Conservation (phyloP, 2,888 invertebrate genomes). For the Thalpophila matura region DNA sequence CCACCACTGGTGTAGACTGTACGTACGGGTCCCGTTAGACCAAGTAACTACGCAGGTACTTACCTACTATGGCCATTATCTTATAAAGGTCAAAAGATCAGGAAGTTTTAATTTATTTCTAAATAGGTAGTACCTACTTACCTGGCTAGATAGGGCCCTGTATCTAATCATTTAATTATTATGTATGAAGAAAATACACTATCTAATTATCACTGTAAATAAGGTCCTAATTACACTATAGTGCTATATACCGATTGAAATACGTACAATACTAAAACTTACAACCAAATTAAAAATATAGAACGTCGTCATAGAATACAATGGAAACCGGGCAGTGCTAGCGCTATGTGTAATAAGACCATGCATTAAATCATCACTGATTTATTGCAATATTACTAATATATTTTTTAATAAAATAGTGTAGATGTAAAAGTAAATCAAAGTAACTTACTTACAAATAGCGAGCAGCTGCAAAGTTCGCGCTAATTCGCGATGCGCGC, state of each 20-base stretch:
- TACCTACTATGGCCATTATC: constrained; percentile 24
- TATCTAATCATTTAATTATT: no score
- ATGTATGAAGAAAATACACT: no score
- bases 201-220: no score
- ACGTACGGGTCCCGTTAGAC: not conserved
- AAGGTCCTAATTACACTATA: no score
- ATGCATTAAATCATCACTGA: not conserved
- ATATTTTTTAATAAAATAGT: not conserved
- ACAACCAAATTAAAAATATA: no score
- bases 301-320: not conserved
- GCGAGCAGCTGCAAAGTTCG: constrained; percentile 54
- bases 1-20: no score
- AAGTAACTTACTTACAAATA: constrained; percentile 75
- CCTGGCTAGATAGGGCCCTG: no score
- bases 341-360: not conserved
- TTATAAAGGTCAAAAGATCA: constrained; percentile 6
- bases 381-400: not conserved
- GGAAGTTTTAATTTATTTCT: not conserved
- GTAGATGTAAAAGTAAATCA: constrained; percentile 46
- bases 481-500: constrained; percentile 78
- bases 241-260: no score
- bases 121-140: no score
- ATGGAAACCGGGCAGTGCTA: not conserved
- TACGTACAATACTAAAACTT: no score
- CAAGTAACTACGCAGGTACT: not conserved